phyloP scores from a whole-genome alignment of 2,888 invertebrate genomes.

The Melipona bicolor region DNA sequence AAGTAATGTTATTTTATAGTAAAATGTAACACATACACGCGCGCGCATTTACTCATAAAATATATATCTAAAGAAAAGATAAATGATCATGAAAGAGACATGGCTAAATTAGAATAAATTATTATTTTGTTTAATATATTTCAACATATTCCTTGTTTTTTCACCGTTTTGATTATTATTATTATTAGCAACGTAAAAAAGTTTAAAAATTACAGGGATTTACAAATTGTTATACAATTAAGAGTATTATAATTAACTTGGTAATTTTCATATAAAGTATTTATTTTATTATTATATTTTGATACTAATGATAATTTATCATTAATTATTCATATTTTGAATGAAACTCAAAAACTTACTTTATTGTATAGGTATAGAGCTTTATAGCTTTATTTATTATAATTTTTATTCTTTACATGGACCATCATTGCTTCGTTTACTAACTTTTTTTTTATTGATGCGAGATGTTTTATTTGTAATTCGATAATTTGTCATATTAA shows the following conservation, averaged over 20 bases:
- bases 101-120: background rate
- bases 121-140: background rate
- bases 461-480: conserved; percentile 50
- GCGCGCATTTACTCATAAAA: too few species aligned
- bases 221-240: background rate
- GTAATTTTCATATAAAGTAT: background rate
- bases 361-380: conserved; percentile 90
- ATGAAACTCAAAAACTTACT: conserved; percentile 84
- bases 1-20: background rate
- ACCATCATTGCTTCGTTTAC: conserved; percentile 90
- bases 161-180: too few species aligned
- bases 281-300: background rate
- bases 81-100: background rate
- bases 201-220: background rate
- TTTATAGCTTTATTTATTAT: conserved; percentile 84
- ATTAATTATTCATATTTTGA: conserved; percentile 3
- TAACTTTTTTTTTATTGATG: conserved; percentile 86
- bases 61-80: background rate
- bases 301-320: background rate
- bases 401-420: conserved; percentile 91
- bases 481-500: conserved; percentile 51
- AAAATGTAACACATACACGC: too few species aligned
- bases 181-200: background rate
- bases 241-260: background rate
- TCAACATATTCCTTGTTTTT: background rate